Base-by-base conservation (phyloP, 2,113 vertebrate genomes). In the Rynchops niger region DNA sequence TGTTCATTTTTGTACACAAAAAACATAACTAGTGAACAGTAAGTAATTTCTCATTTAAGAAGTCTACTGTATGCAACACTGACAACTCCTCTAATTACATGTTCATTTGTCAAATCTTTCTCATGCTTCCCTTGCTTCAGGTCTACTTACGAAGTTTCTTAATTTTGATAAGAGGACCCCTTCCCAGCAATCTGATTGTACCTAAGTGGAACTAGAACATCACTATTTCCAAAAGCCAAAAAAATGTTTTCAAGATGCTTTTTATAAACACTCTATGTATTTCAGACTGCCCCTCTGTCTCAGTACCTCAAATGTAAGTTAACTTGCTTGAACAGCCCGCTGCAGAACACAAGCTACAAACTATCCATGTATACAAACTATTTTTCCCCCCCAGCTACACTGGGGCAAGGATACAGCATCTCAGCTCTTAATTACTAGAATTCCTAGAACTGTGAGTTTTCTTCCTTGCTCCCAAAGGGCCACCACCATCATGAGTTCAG, bases 331-430 rank as follows among this genome's bases (percentile, higher is more conserved):
- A 66, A 25, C 18, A 62, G 32, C 20, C 15, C 43, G 49, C 40
- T 53, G 58, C 45, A 91, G 56, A 78, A 71, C 13, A 45, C 43
- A 74, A 76, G 50, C n/a, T 49, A 67, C 36, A 62, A 53, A 55
- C 15, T 9, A 23, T 23, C 1, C 0, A 34, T 11, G 21, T 29
- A 43, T 14, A 56, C 16, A 50, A 66, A 17, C 17, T 9, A 61
- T 32, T 42, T 18, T 16, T 3, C 2, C 12, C 22, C 6, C 9
- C 9, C 16, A 38, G 55, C 42, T 58, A 9, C 11, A 8, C 0
- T 11, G 14, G 10, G 22, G 19, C 32, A 74, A 66, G 47, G 20
- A 38, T 22, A 12, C 4, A 50, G 25, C 42, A 74, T 38, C 27
- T 45, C 63, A 38, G n/a, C 11, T 36, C 25, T 36, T 49, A 47